A percentile compares a stretch with the other conserved stretches of the same genome.
phyloP scores from a whole-genome alignment of 2,888 invertebrate genomes.

The Buathra laborator region DNA sequence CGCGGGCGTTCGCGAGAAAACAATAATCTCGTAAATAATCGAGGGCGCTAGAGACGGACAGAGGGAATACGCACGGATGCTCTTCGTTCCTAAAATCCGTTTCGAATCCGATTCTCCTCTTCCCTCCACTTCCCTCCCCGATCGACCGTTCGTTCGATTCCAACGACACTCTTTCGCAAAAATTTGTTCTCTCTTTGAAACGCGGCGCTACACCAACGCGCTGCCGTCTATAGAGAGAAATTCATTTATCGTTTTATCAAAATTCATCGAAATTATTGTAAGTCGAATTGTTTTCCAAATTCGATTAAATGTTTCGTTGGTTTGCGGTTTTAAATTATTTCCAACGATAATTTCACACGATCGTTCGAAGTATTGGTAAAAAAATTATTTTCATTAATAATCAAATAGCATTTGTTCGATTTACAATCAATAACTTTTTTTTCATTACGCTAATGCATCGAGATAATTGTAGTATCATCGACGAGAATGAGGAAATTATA shows the following conservation, averaged over 20 bases:
- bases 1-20: slow-evolving; percentile 48
- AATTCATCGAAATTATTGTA: not conserved
- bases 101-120: slow-evolving; percentile 22
- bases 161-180: not conserved
- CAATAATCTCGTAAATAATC: slow-evolving; percentile 71
- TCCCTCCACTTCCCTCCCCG: not conserved
- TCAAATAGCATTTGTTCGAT: not conserved
- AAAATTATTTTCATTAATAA: not conserved
- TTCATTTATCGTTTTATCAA: not conserved
- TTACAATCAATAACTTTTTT: too few species aligned
- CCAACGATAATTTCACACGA: not conserved
- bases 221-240: not conserved
- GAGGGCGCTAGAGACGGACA: slow-evolving; percentile 31
- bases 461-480: not conserved
- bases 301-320: not conserved
- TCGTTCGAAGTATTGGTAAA: not conserved
- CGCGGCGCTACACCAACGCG: not conserved
- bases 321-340: not conserved
- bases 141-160: slow-evolving; percentile 35
- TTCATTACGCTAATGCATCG: not conserved
- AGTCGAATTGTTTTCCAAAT: not conserved
- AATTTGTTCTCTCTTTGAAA: not conserved
- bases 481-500: not conserved
- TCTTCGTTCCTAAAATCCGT: slow-evolving; percentile 48
- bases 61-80: slow-evolving; percentile 46